Percentiles rank a stretch among this genome's conserved stretches.
Evolutionary conservation across 2,113 vertebrate genomes (phyloP).

Genomic region (Psilopsiagon aymara): DNA sequence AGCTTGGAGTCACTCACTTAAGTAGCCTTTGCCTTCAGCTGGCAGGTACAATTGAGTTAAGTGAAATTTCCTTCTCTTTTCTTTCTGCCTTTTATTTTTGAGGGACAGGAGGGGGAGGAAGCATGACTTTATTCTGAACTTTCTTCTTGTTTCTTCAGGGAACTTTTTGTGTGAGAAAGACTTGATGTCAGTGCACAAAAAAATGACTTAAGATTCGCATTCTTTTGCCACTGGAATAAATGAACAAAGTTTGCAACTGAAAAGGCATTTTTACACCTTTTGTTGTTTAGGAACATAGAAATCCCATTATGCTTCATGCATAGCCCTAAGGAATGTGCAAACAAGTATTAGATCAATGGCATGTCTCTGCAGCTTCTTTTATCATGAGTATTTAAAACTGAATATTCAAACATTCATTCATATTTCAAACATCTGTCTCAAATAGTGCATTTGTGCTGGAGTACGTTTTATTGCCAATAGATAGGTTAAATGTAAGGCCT

Average conservation of each 20-base stretch:
- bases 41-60: slow-evolving; percentile 42
- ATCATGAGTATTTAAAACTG: slow-evolving; percentile 77
- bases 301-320: slow-evolving; percentile 78
- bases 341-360: slow-evolving; percentile 79
- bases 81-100: neutral
- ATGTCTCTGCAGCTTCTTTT: slow-evolving; percentile 78
- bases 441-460: slow-evolving; percentile 65
- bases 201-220: slow-evolving; percentile 78
- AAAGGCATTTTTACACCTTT: slow-evolving; percentile 80
- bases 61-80: slow-evolving; percentile 25
- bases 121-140: slow-evolving; percentile 71
- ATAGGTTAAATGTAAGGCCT: slow-evolving; percentile 39
- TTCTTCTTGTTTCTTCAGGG: slow-evolving; percentile 63
- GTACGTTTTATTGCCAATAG: slow-evolving; percentile 62
- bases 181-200: slow-evolving; percentile 71
- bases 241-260: slow-evolving; percentile 85
- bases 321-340: slow-evolving; percentile 79
- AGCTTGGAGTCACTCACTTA: slow-evolving; percentile 9
- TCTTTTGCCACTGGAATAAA: slow-evolving; percentile 76
- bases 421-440: slow-evolving; percentile 77
- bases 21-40: slow-evolving; percentile 39
- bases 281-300: slow-evolving; percentile 78
- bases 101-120: neutral
- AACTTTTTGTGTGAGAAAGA: slow-evolving; percentile 63
- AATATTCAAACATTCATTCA: slow-evolving; percentile 81